Evolutionary conservation across 1,140 invertebrate species (phyloP).

Genomic region (Apis laboriosa): DNA sequence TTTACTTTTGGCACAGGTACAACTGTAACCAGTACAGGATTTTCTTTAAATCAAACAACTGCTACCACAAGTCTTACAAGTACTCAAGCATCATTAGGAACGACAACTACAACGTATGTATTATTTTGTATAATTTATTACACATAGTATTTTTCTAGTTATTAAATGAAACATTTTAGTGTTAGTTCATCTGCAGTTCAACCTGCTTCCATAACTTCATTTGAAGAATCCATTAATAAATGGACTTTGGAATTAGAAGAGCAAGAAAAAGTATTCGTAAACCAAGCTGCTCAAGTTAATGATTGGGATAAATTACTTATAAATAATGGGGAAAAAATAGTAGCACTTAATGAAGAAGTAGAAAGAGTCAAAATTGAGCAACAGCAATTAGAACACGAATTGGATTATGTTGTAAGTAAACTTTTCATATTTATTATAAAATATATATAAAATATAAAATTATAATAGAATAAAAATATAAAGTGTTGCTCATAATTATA

Average conservation of each 20-base stretch:
- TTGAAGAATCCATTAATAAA: slow-evolving; percentile 96
- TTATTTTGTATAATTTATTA: neutral
- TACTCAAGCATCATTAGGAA: slow-evolving; percentile 76
- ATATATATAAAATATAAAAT: neutral
- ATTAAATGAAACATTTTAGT: slow-evolving; percentile 65
- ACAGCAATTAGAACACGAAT: slow-evolving; percentile 93
- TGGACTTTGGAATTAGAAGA: slow-evolving; percentile 97
- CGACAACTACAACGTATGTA: slow-evolving; percentile 79
- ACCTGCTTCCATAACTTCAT: slow-evolving; percentile 87
- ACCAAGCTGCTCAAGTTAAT: slow-evolving; percentile 97
- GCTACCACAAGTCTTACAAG: slow-evolving; percentile 73
- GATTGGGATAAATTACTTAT: slow-evolving; percentile 96
- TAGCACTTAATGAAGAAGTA: slow-evolving; percentile 91
- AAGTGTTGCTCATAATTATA: neutral
- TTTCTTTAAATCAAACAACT: slow-evolving; percentile 66
- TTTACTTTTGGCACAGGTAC: slow-evolving; percentile 65
- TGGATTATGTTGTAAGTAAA: slow-evolving; percentile 92
- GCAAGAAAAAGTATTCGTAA: slow-evolving; percentile 95
- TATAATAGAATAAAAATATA: neutral
- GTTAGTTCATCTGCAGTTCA: slow-evolving; percentile 78
- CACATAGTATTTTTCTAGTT: slow-evolving; percentile 33
- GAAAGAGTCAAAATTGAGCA: slow-evolving; percentile 94
- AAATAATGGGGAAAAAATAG: slow-evolving; percentile 95
- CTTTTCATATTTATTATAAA: neutral
- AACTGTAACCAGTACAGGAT: slow-evolving; percentile 51